A percentile compares a stretch with the other conserved stretches of the same genome.
phyloP scores from a whole-genome alignment of 2,888 invertebrate genomes.

The Ophioninae sp. region DNA sequence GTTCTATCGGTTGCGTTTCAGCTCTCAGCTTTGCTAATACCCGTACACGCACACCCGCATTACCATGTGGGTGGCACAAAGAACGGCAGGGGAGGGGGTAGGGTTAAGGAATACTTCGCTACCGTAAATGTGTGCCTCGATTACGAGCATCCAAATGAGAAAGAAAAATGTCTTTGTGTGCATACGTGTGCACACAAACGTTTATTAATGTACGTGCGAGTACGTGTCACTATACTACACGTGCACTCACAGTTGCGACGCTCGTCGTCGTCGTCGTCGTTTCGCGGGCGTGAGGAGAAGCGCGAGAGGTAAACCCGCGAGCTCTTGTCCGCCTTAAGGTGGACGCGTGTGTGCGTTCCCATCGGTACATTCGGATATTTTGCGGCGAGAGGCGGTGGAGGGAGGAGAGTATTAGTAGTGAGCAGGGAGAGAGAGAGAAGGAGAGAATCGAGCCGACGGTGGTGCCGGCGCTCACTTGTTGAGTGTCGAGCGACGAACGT shows the following conservation, averaged over 20 bases:
- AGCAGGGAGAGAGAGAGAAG: constrained; percentile 49
- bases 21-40: constrained; percentile 22
- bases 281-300: constrained; percentile 22
- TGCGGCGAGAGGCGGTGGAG: not conserved
- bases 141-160: constrained; percentile 38
- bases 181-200: not conserved
- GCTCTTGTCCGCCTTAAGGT: constrained; percentile 37
- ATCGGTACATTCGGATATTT: too few species aligned
- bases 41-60: constrained; percentile 7
- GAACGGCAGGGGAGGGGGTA: constrained; percentile 54
- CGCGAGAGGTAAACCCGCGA: constrained; percentile 34
- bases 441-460: constrained; percentile 68
- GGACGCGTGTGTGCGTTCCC: not conserved
- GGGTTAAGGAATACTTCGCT: constrained; percentile 41
- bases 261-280: constrained; percentile 13
- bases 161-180: constrained; percentile 20
- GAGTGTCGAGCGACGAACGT: constrained; percentile 77
- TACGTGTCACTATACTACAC: constrained; percentile 1
- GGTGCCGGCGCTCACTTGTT: constrained; percentile 79
- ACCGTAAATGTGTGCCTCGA: constrained; percentile 16
- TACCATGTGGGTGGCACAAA: constrained; percentile 55
- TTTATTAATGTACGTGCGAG: not conserved
- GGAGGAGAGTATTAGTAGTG: constrained; percentile 35
- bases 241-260: not conserved
- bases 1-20: constrained; percentile 38